Percentiles rank a stretch among this genome's conserved stretches.
Conservation (phyloP, 1,140 invertebrate species). For the Diachasmimorpha longicaudata region DNA sequence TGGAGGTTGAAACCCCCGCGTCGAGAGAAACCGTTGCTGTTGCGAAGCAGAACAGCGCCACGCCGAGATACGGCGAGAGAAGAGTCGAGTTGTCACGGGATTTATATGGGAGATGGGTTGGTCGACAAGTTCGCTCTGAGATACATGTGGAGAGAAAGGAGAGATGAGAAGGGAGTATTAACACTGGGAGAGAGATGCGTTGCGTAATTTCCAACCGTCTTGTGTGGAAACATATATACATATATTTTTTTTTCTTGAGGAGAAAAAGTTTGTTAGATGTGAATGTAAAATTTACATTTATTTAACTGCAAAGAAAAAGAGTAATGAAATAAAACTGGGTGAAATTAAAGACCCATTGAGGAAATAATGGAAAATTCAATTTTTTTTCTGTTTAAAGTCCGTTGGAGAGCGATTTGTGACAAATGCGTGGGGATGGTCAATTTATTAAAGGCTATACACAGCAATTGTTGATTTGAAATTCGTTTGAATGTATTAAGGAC, state of each 20-base stretch:
- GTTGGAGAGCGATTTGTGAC: no score
- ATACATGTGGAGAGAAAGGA: constrained; percentile 5
- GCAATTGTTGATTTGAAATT: no score
- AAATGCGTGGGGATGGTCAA: no score
- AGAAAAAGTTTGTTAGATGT: no score
- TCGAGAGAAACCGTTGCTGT: constrained; percentile 29
- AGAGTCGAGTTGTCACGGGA: constrained; percentile 31
- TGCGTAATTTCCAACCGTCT: constrained; percentile 47
- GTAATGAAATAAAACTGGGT: no score
- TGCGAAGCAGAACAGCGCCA: constrained; percentile 26
- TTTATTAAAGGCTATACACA: no score
- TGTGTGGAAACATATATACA: not conserved
- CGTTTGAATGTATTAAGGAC: not conserved
- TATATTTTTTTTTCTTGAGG: not conserved
- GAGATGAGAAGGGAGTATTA: constrained; percentile 1
- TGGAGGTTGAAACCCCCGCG: constrained; percentile 18
- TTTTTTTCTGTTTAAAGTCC: no score
- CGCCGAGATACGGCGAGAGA: constrained; percentile 8
- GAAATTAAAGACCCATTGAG: no score
- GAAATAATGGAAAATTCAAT: no score
- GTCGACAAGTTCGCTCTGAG: not conserved
- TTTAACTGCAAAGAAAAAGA: no score
- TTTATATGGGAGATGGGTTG: constrained; percentile 19
- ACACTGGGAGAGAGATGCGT: constrained; percentile 30
- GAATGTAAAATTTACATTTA: no score